Conservation (phyloP, 2,888 invertebrate genomes). For the Leucoma salicis region DNA sequence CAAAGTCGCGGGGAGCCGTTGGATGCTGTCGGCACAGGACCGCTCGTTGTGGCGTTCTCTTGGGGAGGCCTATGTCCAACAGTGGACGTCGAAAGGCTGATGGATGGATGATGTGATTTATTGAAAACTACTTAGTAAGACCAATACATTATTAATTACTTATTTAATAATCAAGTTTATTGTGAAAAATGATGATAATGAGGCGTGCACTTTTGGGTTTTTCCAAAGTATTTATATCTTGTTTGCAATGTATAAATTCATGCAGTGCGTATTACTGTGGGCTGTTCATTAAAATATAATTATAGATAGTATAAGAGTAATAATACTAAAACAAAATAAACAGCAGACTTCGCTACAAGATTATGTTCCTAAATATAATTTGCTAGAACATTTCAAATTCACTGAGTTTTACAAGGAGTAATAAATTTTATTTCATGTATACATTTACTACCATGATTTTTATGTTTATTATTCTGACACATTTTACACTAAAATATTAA, state of each 20-base stretch:
- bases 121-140: too few relatives aligned
- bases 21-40: too few relatives aligned
- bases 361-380: conserved; percentile 19
- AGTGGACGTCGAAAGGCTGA: too few relatives aligned
- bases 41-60: too few relatives aligned
- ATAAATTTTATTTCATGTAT: conserved; percentile 11
- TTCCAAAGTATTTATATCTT: background rate
- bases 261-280: background rate
- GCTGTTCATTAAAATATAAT: conserved; percentile 1
- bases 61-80: too few relatives aligned
- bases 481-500: conserved; percentile 3
- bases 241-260: background rate
- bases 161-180: too few relatives aligned
- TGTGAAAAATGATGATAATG: too few relatives aligned
- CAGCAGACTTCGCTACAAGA: conserved; percentile 8
- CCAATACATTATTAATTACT: too few relatives aligned
- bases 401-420: conserved; percentile 18
- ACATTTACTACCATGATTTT: conserved; percentile 1
- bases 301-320: conserved; percentile 4
- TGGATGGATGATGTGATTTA: too few relatives aligned
- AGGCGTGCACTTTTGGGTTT: too few relatives aligned
- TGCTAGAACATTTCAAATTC: conserved; percentile 12
- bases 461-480: conserved; percentile 2
- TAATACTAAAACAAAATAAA: conserved; percentile 10
- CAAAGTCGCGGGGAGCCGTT: too few relatives aligned